Base-by-base conservation (phyloP, 2,888 invertebrate species). In the Macrophya annulata region DNA sequence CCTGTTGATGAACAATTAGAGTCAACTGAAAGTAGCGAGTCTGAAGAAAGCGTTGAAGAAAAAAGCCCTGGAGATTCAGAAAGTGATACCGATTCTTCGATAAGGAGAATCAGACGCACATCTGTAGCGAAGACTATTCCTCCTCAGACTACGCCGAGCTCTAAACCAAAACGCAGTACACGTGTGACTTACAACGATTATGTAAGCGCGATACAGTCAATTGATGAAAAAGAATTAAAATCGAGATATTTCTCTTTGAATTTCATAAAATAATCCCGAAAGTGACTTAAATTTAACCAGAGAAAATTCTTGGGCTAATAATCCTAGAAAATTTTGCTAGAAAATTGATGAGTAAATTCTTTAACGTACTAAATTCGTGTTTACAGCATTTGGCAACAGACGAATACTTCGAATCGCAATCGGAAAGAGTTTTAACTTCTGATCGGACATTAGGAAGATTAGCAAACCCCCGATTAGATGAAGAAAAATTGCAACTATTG, bases 371-470 rank as follows among this genome's bases (percentile, higher is more conserved):
- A 59, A 81, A 76, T 62, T 77, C 31, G 15, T 83, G 17, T 84
- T 87, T 25, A 68, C 62, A 92, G 92, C 89, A 90, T 77, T 86
- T 92, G 84, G 87, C 90, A 85, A 88, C 93, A 15, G 93, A 93
- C 21, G 91, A 93, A n/a, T 94, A 93, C 86, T 94, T 94, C 87
- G 91, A 91, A 86, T 88, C 86, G 3, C 93, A 93, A 87, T 90
- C 91, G 45, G 88, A 89, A 77, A 93, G 93, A 86, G 88, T 95
- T 65, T 93, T 95, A 83, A 98, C 98, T 12, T 98, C 98, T 10
- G 96, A 97, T 93, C 96, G 96, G 90, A 97, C 97, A 0, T 94
- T 98, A 87, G 96, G 96, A 89, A 96, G 96, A 88, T 93, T 98
- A 25, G 96, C 96, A 91, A 97, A 96, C 89, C 95, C 97, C 51